phyloP scores from a whole-genome alignment of 2,797 vertebrate genomes.

The Bovichtus diacanthus region DNA sequence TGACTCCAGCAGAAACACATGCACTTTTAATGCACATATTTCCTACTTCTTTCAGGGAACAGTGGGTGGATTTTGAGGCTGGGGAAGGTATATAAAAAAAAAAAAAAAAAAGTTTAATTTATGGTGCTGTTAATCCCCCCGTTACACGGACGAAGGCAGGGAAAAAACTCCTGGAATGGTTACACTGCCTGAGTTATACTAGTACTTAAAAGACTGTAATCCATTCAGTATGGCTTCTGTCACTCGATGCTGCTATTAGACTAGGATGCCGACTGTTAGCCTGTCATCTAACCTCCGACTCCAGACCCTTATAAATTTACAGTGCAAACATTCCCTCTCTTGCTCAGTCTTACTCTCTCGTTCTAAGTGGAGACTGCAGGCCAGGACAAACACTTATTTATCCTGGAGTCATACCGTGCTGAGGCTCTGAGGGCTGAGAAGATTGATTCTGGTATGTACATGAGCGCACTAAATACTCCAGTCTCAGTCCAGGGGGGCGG shows the following conservation, averaged over 20 bases:
- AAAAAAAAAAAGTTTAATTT: conserved; percentile 81
- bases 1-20: conserved; percentile 76
- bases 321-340: conserved; percentile 39
- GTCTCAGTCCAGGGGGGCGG: conserved; percentile 48
- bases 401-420: conserved; percentile 72
- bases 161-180: conserved; percentile 74
- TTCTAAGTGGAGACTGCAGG: conserved; percentile 58
- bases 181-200: conserved; percentile 77
- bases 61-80: conserved; percentile 70
- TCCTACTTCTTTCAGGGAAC: conserved; percentile 70
- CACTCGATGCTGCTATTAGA: conserved; percentile 78
- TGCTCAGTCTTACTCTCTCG: conserved; percentile 20
- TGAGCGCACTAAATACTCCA: conserved; percentile 69
- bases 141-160: conserved; percentile 73
- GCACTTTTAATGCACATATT: conserved; percentile 78
- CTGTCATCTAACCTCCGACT: conserved; percentile 72
- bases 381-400: conserved; percentile 81
- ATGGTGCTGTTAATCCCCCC: conserved; percentile 83
- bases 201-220: conserved; percentile 78
- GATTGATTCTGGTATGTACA: conserved; percentile 79
- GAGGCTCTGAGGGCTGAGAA: conserved; percentile 56
- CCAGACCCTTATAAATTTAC: conserved; percentile 70
- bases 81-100: too few species aligned
- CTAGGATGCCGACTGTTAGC: conserved; percentile 71
- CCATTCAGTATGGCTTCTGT: conserved; percentile 79